Conservation (phyloP, 2,113 vertebrate genomes). For the Nothoprocta perdicaria region DNA sequence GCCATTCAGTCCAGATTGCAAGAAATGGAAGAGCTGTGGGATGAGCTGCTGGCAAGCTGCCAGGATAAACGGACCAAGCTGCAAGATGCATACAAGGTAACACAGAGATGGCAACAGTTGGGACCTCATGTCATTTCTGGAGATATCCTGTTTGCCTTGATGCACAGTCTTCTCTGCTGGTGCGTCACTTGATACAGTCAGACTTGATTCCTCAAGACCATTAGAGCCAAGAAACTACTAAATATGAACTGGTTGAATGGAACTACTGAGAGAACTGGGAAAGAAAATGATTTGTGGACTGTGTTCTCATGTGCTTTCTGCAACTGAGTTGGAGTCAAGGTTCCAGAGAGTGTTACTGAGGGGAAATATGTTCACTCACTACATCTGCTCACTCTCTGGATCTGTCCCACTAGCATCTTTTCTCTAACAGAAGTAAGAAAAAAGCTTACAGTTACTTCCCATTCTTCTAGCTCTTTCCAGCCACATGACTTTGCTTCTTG, state of each 20-base stretch:
- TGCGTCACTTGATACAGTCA: not conserved
- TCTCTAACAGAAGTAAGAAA: not conserved
- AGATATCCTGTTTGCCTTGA: rapidly evolving
- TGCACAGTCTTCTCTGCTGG: not conserved
- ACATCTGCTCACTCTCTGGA: not conserved
- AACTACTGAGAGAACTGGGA: not conserved
- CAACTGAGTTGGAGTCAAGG: not conserved
- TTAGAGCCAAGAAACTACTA: not conserved
- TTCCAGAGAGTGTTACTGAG: not conserved
- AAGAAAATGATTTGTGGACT: not conserved
- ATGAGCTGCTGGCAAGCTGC: constrained; percentile 80
- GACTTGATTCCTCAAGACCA: not conserved
- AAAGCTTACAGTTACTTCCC: not conserved
- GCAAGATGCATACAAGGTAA: constrained; percentile 85
- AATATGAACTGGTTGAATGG: not conserved
- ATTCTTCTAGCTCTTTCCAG: not conserved
- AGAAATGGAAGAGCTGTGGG: constrained; percentile 86
- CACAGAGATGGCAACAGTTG: not conserved
- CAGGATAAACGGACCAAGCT: constrained; percentile 81
- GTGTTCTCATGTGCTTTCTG: not conserved
- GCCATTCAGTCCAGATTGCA: constrained; percentile 80
- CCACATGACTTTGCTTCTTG: not conserved
- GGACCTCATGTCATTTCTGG: not conserved
- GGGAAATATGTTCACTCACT: not conserved
- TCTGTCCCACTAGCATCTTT: not conserved